Base-by-base conservation (phyloP, 2,113 vertebrate species). In the Oophaga pumilio region DNA sequence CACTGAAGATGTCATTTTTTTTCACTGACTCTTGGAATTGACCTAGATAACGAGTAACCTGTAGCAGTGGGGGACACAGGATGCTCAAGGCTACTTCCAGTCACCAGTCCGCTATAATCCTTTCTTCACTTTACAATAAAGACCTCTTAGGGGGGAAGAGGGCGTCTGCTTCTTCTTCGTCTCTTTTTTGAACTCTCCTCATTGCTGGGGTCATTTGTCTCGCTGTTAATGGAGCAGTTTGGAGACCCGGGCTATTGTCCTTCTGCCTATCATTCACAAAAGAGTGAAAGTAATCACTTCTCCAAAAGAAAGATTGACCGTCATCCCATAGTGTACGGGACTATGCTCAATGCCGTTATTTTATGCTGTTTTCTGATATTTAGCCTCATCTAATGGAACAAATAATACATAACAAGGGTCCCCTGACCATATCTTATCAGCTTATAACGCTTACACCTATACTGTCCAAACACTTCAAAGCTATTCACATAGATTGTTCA, bases 201-300 rank as follows among this genome's bases (percentile, higher is more conserved):
- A 43, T 84, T 50, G 81, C 87, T 26, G 71, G 73, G 87, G 87
- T 88, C 87, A 88, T 88, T 77, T 77, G 73, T 88, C 87, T 88
- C n/a, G 71, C 87, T 88, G 87, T 83, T 88, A 62, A 82, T 71
- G 86, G 86, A 87, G 86, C 64, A 53, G 68, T 49, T 53, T 33
- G 56, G 57, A 83, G 73, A n/a, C 43, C 2, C 8, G 64, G 80
- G n/a, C 28, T 68, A 76, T 84, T 88, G 71, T 64, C 57, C 73
- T 80, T 12, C 80, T 84, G 80, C 82, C 87, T 84, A 73, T 88
- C 87, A 88, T 76, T 59, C 49, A 88, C 80, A 82, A 82, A 76
- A 26, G 79, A 81, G 14, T 76, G 79, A 76, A 53, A 82, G 26
- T 26, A 50, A 60, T 74, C 68, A 26, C 56, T 62, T 76, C 57